These are phyloP conservation scores for Bellardia pandia DNA, from an alignment of 2,888 invertebrate species.

Conservation along the genomic window DNA sequence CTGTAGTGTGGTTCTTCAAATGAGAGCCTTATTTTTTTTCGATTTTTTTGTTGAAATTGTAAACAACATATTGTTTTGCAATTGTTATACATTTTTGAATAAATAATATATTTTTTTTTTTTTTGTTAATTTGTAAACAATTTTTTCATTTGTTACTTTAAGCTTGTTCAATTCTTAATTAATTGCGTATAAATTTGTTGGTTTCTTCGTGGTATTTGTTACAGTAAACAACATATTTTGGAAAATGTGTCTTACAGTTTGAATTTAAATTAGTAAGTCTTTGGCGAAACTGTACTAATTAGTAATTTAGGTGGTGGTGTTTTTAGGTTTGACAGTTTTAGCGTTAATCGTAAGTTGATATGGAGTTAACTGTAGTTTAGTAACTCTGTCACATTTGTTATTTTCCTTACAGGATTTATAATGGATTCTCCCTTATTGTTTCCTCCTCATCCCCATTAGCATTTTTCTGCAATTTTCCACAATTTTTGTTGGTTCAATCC, in stretches of 20 bases:
- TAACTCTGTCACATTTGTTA: too few species aligned
- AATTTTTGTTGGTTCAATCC: too few species aligned
- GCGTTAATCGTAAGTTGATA: too few species aligned
- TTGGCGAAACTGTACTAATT: too few species aligned
- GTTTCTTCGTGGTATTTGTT: not conserved
- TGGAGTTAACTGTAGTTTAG: too few species aligned
- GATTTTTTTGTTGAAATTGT: not conserved
- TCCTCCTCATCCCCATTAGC: too few species aligned
- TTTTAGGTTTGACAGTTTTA: too few species aligned
- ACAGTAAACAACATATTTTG: not conserved
- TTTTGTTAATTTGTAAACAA: not conserved
- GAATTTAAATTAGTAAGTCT: too few species aligned
- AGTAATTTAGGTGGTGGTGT: too few species aligned
- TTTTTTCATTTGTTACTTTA: not conserved
- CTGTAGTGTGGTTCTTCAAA: constrained; percentile 9
- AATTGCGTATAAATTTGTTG: not conserved
- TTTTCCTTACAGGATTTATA: too few species aligned
- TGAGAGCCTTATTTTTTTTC: not conserved
- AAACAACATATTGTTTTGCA: constrained; percentile 11
- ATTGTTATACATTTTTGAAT: not conserved
- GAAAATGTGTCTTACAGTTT: not conserved
- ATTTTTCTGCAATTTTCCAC: too few species aligned
- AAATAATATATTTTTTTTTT: not conserved
- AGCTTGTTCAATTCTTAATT: not conserved
- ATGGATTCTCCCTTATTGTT: too few species aligned